Evolutionary conservation across 2,797 vertebrate genomes (phyloP), one percentile per base, ranked within the genome.

Genomic region (Protosalanx chinensis): DNA sequence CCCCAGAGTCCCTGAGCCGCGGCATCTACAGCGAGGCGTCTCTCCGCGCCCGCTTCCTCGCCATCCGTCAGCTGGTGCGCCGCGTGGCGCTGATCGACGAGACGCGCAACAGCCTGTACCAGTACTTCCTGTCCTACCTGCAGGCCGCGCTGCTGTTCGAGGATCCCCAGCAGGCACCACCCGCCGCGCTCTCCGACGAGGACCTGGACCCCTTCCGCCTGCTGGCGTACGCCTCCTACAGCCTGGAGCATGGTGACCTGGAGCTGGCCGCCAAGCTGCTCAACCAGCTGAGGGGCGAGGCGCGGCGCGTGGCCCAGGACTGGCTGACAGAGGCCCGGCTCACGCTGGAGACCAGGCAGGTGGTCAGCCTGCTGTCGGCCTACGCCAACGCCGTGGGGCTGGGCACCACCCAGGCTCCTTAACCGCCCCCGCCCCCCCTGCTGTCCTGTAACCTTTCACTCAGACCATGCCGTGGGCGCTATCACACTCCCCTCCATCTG

Each of bases 181-280:
- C 98, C 0, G 20, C 88, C 0, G 93, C 95, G 89, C 90, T 98
- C 64, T 80, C 75, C 67, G 77, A 89, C 0, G 93, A 94, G 0
- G 94, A 97, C 84, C 87, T 96, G 4, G 95, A 96, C 86, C 93
- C 96, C 0, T 98, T 98, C 88, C 97, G 93, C 70, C 89, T 99
- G 57, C 89, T 99, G 32, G 93, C 96, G 0, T 99, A 97, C 0
- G 96, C 96, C 2, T 94, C 94, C 6, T 99, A 95, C 51, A 95
- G 96, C 89, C 87, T 99, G 5, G 98, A 99, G 73, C 96, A 91
- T 0, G 98, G 98, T 0, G 96, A 99, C n/a, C 90, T 99, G 82
- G 96, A 99, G 92, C 84, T 98, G 74, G 97, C 97, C 0, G 97
- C 98, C 0, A 99, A 98, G 76, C 93, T 99, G 60, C 91, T 98